These are phyloP conservation scores for Mythimna vitellina DNA, from an alignment of 2,888 invertebrate genomes.

Conservation along the genomic window DNA sequence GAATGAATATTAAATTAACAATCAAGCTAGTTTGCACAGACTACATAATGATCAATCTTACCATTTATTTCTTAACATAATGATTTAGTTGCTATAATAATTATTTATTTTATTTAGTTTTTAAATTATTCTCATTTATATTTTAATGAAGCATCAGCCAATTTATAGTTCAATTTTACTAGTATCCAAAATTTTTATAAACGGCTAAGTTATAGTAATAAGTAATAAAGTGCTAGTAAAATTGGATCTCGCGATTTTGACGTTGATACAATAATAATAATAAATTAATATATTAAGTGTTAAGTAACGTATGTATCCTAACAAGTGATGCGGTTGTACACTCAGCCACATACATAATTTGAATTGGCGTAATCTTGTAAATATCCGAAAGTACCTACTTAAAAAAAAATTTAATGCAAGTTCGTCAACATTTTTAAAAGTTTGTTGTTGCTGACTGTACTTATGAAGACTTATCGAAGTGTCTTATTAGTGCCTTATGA, in stretches of 20 bases:
- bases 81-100: conserved; percentile 42
- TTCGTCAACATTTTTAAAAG: conserved; percentile 43
- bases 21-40: conserved; percentile 28
- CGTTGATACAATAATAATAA: conserved; percentile 82
- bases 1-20: conserved; percentile 47
- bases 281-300: conserved; percentile 84
- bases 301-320: conserved; percentile 85
- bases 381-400: conserved; percentile 50
- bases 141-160: conserved; percentile 73
- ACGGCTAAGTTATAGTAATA: conserved; percentile 64
- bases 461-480: conserved; percentile 65
- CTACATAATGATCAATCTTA: conserved; percentile 28
- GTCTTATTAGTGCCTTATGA: conserved; percentile 76
- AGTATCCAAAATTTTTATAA: conserved; percentile 71
- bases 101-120: conserved; percentile 59
- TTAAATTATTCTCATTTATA: conserved; percentile 42
- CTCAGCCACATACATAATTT: conserved; percentile 68
- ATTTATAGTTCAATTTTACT: conserved; percentile 77
- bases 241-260: conserved; percentile 78
- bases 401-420: conserved; percentile 44
- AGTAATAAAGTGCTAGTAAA: conserved; percentile 75
- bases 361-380: conserved; percentile 62
- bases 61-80: conserved; percentile 44
- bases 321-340: conserved; percentile 78
- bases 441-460: conserved; percentile 64